Evolutionary conservation across 2,888 invertebrate genomes (phyloP).

Genomic region (Caenorhabditis sp.): DNA sequence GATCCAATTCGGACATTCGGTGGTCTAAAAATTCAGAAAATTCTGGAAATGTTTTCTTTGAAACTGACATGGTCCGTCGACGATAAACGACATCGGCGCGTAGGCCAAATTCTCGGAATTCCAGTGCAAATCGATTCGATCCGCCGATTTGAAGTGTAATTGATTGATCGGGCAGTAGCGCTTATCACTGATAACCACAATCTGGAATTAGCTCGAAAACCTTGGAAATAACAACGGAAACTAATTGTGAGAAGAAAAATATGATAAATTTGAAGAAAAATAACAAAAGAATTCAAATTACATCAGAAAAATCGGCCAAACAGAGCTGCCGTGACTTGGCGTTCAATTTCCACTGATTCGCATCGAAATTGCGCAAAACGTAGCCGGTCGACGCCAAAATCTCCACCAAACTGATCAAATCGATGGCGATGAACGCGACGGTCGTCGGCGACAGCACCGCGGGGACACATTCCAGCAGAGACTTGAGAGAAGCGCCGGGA

Average conservation of each 20-base stretch:
- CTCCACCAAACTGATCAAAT: constrained; percentile 33
- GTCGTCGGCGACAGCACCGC: constrained; percentile 3
- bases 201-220: constrained; percentile 26
- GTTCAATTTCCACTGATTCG: constrained; percentile 51
- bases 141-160: neutral
- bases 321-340: constrained; percentile 38
- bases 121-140: constrained; percentile 19
- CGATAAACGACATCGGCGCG: constrained; percentile 19
- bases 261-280: neutral
- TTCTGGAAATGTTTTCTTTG: neutral
- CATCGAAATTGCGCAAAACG: constrained; percentile 39
- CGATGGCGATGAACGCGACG: constrained; percentile 36
- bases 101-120: constrained; percentile 15
- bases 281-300: neutral
- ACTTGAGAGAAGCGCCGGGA: constrained; percentile 12
- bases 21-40: constrained; percentile 42
- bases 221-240: too few species aligned
- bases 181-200: constrained; percentile 40
- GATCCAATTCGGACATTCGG: constrained; percentile 52
- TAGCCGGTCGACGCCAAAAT: constrained; percentile 27
- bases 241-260: too few species aligned
- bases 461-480: neutral
- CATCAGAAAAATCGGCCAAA: constrained; percentile 45
- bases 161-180: constrained; percentile 25
- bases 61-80: neutral